phyloP scores from a whole-genome alignment of 2,888 invertebrate genomes.

The Allophyes oxyacanthae region DNA sequence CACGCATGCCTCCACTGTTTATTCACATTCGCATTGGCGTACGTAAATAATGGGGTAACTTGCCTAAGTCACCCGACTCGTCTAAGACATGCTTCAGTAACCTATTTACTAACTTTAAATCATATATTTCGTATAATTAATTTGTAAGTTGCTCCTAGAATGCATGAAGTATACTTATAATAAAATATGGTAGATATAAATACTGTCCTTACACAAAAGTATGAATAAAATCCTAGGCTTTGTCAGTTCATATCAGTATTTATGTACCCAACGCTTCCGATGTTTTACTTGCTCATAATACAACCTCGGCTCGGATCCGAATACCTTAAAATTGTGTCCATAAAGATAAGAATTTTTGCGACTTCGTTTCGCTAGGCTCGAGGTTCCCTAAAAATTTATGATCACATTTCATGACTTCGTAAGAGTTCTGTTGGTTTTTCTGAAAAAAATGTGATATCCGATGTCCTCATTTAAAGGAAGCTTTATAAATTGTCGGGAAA shows the following conservation, averaged over 20 bases:
- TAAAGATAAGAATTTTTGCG: slow-evolving; percentile 79
- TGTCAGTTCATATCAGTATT: slow-evolving; percentile 49
- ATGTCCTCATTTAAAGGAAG: slow-evolving; percentile 59
- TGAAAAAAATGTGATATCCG: slow-evolving; percentile 62
- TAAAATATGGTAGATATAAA: neutral
- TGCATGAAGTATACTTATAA: neutral
- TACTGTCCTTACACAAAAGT: slow-evolving; percentile 23
- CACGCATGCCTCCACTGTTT: slow-evolving; percentile 80
- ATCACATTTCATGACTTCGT: slow-evolving; percentile 73
- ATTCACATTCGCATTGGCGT: slow-evolving; percentile 79
- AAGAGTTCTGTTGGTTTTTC: slow-evolving; percentile 68
- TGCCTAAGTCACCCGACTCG: slow-evolving; percentile 66
- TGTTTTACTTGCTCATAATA: slow-evolving; percentile 61
- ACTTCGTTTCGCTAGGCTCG: slow-evolving; percentile 69
- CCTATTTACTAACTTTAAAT: slow-evolving; percentile 35
- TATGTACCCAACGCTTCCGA: slow-evolving; percentile 52
- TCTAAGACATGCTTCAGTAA: slow-evolving; percentile 48
- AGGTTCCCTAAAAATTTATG: slow-evolving; percentile 75
- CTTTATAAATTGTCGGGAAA: slow-evolving; percentile 53
- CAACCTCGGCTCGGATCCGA: slow-evolving; percentile 63
- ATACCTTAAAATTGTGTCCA: slow-evolving; percentile 76
- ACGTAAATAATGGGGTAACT: slow-evolving; percentile 81
- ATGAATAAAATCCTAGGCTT: slow-evolving; percentile 42
- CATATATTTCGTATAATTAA: slow-evolving; percentile 15
- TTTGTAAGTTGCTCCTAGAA: slow-evolving; percentile 5